Percentiles rank a stretch among this genome's conserved stretches.
Evolutionary conservation across 1,140 invertebrate genomes (phyloP).

Genomic region (Scaptomyza pallida): DNA sequence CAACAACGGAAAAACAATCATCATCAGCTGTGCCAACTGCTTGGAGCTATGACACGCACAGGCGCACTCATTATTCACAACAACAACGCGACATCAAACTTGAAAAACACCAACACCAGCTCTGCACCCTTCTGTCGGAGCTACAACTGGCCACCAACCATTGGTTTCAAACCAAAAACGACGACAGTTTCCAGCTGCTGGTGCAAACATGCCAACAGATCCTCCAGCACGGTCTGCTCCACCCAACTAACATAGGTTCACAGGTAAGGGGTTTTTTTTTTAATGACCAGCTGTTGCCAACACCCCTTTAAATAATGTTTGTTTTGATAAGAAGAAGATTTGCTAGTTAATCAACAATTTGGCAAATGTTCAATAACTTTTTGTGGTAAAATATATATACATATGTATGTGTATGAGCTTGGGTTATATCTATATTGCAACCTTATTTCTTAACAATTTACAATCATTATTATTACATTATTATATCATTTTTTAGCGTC

Average conservation of each 20-base stretch:
- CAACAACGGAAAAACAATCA: constrained; percentile 9
- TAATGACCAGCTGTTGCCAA: constrained; percentile 17
- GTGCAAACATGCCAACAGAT: constrained; percentile 55
- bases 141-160: constrained; percentile 43
- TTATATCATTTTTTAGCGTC: constrained; percentile 24
- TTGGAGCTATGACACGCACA: constrained; percentile 43
- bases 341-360: too few species aligned
- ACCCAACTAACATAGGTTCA: constrained; percentile 19
- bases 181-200: constrained; percentile 47
- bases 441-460: too few species aligned
- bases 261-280: constrained; percentile 10
- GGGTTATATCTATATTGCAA: too few species aligned
- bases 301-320: too few species aligned
- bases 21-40: constrained; percentile 19
- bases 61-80: constrained; percentile 30
- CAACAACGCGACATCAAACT: constrained; percentile 11
- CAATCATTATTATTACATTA: too few species aligned
- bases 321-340: too few species aligned
- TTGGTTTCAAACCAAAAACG: constrained; percentile 56
- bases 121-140: constrained; percentile 44
- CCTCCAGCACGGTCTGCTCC: constrained; percentile 55
- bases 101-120: constrained; percentile 51
- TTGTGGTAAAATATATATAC: too few species aligned
- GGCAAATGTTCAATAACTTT: too few species aligned
- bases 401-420: too few species aligned